Conservation (phyloP, 2,888 invertebrate species). For the Drosophila leonis region DNA sequence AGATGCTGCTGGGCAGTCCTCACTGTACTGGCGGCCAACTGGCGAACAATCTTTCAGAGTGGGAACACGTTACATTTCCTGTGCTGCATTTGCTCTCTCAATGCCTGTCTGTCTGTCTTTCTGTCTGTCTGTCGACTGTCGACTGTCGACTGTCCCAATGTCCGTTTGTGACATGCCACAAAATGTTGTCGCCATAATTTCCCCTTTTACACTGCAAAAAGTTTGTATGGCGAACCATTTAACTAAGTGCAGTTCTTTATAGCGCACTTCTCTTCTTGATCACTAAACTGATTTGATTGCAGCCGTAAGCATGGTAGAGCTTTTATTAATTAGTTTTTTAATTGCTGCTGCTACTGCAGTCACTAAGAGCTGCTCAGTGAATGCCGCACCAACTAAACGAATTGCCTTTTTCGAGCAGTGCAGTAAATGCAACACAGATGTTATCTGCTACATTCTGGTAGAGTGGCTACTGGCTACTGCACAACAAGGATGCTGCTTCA, state of each 20-base stretch:
- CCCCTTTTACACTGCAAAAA: slow-evolving; percentile 43
- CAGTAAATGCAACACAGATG: neutral
- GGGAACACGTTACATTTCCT: slow-evolving; percentile 53
- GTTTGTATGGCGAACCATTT: neutral
- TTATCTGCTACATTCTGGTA: neutral
- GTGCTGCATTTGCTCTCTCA: slow-evolving; percentile 12
- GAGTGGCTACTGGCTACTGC: too few species aligned
- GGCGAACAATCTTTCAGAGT: slow-evolving; percentile 33
- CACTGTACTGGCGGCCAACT: slow-evolving; percentile 45
- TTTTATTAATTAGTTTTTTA: neutral
- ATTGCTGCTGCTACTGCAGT: neutral
- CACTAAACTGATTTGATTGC: neutral
- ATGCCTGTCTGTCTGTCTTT: neutral
- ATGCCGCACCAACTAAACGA: neutral
- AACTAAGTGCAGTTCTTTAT: neutral
- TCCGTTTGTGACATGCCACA: slow-evolving; percentile 56
- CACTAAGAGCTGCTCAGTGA: neutral
- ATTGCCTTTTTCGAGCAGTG: neutral
- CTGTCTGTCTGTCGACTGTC: neutral
- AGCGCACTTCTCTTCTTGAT: too few species aligned
- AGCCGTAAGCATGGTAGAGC: neutral
- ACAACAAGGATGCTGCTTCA: neutral
- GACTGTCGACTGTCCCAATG: slow-evolving; percentile 16
- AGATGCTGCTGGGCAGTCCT: neutral
- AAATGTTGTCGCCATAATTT: slow-evolving; percentile 62